These are phyloP conservation scores for Microplitis deprimator DNA, from an alignment of 2,888 invertebrate genomes.

Conservation along the genomic window DNA sequence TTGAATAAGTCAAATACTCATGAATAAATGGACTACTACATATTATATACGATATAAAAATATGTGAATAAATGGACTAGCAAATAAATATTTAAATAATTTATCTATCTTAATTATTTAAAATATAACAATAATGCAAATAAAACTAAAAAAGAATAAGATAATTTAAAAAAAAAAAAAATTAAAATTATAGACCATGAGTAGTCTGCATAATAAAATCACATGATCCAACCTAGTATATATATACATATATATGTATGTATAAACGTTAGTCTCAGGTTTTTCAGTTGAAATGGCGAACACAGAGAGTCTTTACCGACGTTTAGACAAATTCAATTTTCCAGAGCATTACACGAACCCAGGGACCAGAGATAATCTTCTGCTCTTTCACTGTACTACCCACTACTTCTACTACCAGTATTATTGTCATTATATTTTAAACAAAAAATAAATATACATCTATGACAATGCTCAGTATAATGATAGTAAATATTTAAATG, in stretches of 20 bases:
- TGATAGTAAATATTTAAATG: too few species aligned
- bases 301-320: conserved; percentile 44
- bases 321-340: conserved; percentile 39
- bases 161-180: not conserved
- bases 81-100: not conserved
- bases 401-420: not conserved
- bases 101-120: not conserved
- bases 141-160: not conserved
- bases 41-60: too few species aligned
- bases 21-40: conserved; percentile 56
- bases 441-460: not conserved
- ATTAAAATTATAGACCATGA: not conserved
- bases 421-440: not conserved
- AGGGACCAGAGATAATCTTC: conserved; percentile 14
- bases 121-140: not conserved
- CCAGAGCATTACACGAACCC: conserved; percentile 27
- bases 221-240: conserved; percentile 4
- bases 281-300: conserved; percentile 38
- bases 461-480: not conserved
- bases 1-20: conserved; percentile 67
- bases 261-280: not conserved
- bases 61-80: conserved; percentile 56
- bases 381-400: conserved; percentile 8
- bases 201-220: conserved; percentile 20
- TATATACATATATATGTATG: not conserved